Evolutionary conservation across 2,797 vertebrate genomes (phyloP).

Genomic region (Poeciliopsis gracilis): DNA sequence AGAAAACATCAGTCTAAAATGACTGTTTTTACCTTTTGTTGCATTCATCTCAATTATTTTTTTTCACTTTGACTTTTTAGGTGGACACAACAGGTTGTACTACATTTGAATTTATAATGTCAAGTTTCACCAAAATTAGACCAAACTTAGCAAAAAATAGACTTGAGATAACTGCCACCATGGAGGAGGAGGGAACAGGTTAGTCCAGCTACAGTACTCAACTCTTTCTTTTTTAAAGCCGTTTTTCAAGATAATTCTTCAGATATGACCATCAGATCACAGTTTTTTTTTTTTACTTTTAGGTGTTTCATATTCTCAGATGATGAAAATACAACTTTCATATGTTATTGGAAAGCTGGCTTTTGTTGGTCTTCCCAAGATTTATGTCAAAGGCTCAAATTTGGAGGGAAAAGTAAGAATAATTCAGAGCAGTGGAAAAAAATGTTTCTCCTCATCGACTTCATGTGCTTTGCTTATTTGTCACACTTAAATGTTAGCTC

Average conservation of each 20-base stretch:
- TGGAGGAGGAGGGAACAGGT: slow-evolving; percentile 73
- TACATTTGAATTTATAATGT: slow-evolving; percentile 18
- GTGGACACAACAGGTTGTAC: slow-evolving; percentile 18
- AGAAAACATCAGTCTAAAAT: neutral
- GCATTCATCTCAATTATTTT: neutral
- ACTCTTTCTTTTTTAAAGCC: neutral
- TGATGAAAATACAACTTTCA: neutral
- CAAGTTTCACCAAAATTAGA: slow-evolving; percentile 21
- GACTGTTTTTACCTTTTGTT: neutral
- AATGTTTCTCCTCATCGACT: no score
- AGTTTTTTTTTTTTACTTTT: neutral
- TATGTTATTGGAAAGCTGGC: slow-evolving; percentile 48
- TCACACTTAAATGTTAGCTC: neutral
- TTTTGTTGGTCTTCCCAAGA: slow-evolving; percentile 60
- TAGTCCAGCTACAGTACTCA: neutral
- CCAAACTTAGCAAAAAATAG: neutral
- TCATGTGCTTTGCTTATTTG: neutral
- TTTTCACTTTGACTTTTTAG: slow-evolving; percentile 3
- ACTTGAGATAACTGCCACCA: slow-evolving; percentile 23
- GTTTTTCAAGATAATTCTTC: rapidly evolving
- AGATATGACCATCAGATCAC: neutral
- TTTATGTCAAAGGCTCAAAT: slow-evolving; percentile 43
- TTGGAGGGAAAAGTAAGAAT: slow-evolving; percentile 66
- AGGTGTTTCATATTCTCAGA: slow-evolving; percentile 30
- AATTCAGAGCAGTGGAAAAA: neutral